phyloP scores from a whole-genome alignment of 2,113 vertebrate species.

The Cromileptes altivelis region DNA sequence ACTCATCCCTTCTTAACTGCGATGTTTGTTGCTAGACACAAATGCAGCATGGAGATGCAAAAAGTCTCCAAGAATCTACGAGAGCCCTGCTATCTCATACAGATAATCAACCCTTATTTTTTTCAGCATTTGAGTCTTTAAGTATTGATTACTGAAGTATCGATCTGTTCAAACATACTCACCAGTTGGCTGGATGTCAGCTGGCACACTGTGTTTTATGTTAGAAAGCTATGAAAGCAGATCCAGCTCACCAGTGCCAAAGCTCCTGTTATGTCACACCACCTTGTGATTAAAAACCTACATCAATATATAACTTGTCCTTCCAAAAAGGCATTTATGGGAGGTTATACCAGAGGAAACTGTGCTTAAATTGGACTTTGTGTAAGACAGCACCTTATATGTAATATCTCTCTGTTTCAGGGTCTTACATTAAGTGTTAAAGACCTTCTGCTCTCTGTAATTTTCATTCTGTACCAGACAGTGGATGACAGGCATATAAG shows the following conservation, averaged over 20 bases:
- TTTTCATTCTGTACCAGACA: not conserved
- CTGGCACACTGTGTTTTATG: conserved; percentile 1
- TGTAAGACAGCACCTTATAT: not conserved
- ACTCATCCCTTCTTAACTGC: not conserved
- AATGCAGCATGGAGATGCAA: not conserved
- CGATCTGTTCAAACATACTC: not conserved
- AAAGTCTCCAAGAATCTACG: not conserved
- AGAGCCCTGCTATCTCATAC: not conserved
- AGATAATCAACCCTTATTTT: not conserved
- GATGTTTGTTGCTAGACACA: not conserved
- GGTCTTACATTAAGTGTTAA: not conserved
- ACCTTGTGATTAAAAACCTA: not conserved
- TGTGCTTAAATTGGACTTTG: not conserved
- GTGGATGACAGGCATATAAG: too few relatives aligned
- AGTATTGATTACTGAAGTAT: conserved; percentile 18
- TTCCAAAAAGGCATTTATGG: not conserved
- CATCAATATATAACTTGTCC: not conserved
- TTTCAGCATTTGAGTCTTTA: not conserved
- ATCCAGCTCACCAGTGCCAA: not conserved
- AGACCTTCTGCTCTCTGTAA: not conserved
- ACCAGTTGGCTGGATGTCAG: not conserved
- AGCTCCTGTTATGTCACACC: not conserved
- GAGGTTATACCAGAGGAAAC: not conserved
- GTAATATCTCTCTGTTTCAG: not conserved
- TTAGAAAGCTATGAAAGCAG: not conserved